Percentiles rank a stretch among this genome's conserved stretches.
These are phyloP conservation scores for Malurus alboscapulatus DNA, from an alignment of 2,113 vertebrate genomes.

Conservation along the genomic window DNA sequence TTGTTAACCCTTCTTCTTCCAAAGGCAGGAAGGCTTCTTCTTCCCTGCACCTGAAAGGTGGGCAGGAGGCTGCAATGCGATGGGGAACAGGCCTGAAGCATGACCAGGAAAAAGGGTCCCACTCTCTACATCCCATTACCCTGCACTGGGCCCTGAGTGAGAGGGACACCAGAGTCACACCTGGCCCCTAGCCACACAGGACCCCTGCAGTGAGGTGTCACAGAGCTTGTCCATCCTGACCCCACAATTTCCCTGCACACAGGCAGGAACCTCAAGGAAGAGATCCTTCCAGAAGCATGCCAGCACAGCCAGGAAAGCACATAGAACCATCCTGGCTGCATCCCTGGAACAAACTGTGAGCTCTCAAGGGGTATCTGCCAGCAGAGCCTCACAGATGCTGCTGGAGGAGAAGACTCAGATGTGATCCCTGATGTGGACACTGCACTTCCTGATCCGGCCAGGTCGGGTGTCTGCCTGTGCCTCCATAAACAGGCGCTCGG, in stretches of 20 bases:
- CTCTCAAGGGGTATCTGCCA: not conserved
- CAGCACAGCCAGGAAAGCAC: rapidly evolving
- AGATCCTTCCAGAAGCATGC: rapidly evolving
- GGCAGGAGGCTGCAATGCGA: not conserved
- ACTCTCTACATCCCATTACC: not conserved
- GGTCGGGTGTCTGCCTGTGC: not conserved
- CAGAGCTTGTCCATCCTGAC: not conserved
- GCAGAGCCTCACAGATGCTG: not conserved
- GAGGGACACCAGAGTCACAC: not conserved
- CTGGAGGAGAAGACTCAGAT: not conserved
- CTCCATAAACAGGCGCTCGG: not conserved
- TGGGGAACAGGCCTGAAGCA: not conserved
- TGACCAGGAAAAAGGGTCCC: not conserved
- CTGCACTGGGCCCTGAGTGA: not conserved
- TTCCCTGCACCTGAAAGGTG: rapidly evolving
- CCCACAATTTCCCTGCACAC: rapidly evolving
- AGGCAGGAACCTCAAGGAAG: not conserved
- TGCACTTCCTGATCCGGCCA: not conserved
- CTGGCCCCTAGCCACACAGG: not conserved
- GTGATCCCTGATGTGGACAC: not conserved
- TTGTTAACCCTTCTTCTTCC: conserved; percentile 18
- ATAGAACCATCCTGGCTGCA: not conserved
- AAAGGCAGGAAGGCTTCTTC: too few relatives aligned
- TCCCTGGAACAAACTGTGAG: not conserved
- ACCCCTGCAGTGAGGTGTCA: not conserved